Base-by-base conservation (phyloP, 2,888 invertebrate species). In the Agrochola litura region DNA sequence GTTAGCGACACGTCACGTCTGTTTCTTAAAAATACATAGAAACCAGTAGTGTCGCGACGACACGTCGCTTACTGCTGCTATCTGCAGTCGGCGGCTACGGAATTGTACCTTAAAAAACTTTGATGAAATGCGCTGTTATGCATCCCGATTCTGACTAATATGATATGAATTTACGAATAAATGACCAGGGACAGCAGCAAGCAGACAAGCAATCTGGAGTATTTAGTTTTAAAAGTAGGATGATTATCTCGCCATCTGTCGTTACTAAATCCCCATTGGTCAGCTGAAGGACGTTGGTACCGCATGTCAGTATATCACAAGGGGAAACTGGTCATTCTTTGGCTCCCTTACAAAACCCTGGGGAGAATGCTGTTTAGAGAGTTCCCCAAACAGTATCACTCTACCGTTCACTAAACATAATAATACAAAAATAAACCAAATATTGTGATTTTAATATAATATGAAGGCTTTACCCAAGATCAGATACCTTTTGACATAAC, bases 341-440 rank as follows among this genome's bases (percentile, higher is more conserved):
- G 54, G 0, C 16, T 74, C 37, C 61, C 37, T 19, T 9, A 46
- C 6, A 2, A 9, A 25, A 6, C 37, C n/a, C 49, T 4, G 19
- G 82, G 60, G 60, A 60, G 22, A 25, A 25, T 1, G 12, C 58
- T 25, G 25, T 58, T 58, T 58, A 2, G 56, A 12, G 10, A 19
- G 30, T 1, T 61, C 52, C 71, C 58, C 10, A 22, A 54, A 66
- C 86, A 83, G 84, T 86, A 85, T 41, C 0, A 72, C 72, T 65
- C 52, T 2, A 72, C 0, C 83, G 80, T 85, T 76, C n/a, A 22
- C 25, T 4, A 64, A 70, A 73, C 41, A 22, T 16, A 66, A 64
- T 71, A 81, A 77, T 41, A 74, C 41, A 83, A 83, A 86, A 82
- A 84, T 70, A 79, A 86, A 82, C 87, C 60, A 76, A 79, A 77